These are phyloP conservation scores for Cantharis flavilabris DNA, from an alignment of 2,888 invertebrate genomes.

Conservation along the genomic window DNA sequence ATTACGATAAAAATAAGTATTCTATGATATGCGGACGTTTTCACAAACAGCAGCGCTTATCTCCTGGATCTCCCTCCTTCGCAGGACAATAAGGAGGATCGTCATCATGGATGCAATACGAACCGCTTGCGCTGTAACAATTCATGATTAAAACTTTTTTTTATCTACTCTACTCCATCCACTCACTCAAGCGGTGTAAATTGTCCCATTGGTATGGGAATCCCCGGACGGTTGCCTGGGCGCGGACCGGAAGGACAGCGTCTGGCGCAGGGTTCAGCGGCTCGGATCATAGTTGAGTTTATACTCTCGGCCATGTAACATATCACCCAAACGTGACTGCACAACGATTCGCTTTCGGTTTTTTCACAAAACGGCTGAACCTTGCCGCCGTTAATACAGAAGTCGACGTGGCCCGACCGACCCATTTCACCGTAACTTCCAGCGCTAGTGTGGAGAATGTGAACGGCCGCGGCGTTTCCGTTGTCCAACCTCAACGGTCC, in stretches of 20 bases:
- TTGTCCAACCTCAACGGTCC: conserved; percentile 69
- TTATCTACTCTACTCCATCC: too few relatives aligned
- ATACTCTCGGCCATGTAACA: conserved; percentile 81
- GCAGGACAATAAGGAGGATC: conserved; percentile 74
- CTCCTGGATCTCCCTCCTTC: conserved; percentile 60
- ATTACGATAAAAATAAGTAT: too few relatives aligned
- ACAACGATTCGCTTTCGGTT: conserved; percentile 73
- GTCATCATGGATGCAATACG: conserved; percentile 69
- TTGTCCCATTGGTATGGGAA: conserved; percentile 71
- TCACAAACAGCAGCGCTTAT: conserved; percentile 68
- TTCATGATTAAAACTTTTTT: too few relatives aligned
- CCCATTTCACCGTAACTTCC: conserved; percentile 79
- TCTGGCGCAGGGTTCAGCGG: conserved; percentile 73
- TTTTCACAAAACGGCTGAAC: conserved; percentile 77
- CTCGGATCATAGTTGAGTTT: conserved; percentile 59
- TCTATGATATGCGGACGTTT: background rate
- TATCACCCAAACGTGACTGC: conserved; percentile 80
- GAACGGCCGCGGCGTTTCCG: conserved; percentile 77
- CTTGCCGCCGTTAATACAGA: conserved; percentile 80
- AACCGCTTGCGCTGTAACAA: conserved; percentile 64
- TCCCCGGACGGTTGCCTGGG: conserved; percentile 60
- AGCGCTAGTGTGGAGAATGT: conserved; percentile 80
- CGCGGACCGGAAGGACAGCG: conserved; percentile 70
- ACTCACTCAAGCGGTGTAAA: conserved; percentile 70
- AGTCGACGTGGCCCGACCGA: conserved; percentile 75